A percentile compares a stretch with the other conserved stretches of the same genome.
These are phyloP conservation scores for Drosophila sordidapex DNA, from an alignment of 2,888 invertebrate genomes.

Conservation along the genomic window DNA sequence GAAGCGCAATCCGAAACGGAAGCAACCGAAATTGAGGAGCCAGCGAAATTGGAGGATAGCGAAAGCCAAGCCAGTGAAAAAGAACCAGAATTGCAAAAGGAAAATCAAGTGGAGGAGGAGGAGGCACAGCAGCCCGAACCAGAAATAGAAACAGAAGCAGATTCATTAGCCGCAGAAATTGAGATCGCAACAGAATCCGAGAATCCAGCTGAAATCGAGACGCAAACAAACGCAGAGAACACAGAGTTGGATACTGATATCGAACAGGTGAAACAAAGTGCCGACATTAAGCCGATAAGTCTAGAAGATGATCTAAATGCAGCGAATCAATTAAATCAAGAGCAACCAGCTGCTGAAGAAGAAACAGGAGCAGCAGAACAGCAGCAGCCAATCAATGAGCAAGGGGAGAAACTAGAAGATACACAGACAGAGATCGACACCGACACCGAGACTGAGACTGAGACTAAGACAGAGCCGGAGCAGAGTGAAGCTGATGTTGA, in stretches of 20 bases:
- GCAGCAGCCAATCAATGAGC: conserved; percentile 34
- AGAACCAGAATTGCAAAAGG: conserved; percentile 18
- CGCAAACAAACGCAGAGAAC: conserved; percentile 10
- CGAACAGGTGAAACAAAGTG: conserved; percentile 68
- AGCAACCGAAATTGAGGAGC: conserved; percentile 41
- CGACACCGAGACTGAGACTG: conserved; percentile 24
- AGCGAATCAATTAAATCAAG: conserved; percentile 75
- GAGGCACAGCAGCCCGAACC: conserved; percentile 18
- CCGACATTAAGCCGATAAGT: conserved; percentile 77
- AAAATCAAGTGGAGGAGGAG: conserved; percentile 32
- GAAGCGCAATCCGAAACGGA: conserved; percentile 35
- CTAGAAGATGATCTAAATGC: conserved; percentile 77
- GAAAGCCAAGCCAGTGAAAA: conserved; percentile 39
- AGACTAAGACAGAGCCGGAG: conserved; percentile 13
- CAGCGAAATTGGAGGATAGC: conserved; percentile 47
- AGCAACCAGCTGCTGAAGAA: conserved; percentile 37
- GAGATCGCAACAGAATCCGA: conserved; percentile 41
- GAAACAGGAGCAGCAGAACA: conserved; percentile 24
- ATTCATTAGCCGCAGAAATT: conserved; percentile 43
- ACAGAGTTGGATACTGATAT: conserved; percentile 27
- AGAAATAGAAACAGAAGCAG: conserved; percentile 29
- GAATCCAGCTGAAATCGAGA: conserved; percentile 25
- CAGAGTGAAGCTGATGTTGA: conserved; percentile 1
- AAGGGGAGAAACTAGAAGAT: conserved; percentile 21
- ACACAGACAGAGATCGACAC: conserved; percentile 7